These are phyloP conservation scores for Leptatherina wallacei DNA, from an alignment of 2,797 vertebrate species.

Conservation along the genomic window DNA sequence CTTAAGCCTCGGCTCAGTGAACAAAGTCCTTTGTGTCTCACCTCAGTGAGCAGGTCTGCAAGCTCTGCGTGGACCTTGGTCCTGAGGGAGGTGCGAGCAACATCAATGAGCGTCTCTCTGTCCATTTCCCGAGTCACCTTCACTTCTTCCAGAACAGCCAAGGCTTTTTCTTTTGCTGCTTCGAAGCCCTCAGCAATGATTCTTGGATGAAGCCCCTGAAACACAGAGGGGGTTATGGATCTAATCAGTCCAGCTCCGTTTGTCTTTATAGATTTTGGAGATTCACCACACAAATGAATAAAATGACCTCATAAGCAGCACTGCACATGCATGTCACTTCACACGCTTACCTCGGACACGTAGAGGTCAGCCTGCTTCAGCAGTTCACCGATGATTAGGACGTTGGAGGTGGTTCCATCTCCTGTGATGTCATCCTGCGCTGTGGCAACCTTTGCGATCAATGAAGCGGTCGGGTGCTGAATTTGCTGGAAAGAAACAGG, in stretches of 20 bases:
- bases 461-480: conserved; percentile 96
- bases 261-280: not conserved
- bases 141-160: conserved; percentile 90
- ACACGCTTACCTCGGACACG: conserved; percentile 89
- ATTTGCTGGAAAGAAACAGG: conserved; percentile 88
- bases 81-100: conserved; percentile 93
- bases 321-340: not conserved
- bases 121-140: conserved; percentile 91
- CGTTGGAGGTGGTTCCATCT: conserved; percentile 98
- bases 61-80: conserved; percentile 95
- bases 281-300: not conserved
- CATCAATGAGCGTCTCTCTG: conserved; percentile 90
- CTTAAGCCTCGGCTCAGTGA: too few relatives aligned
- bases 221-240: not conserved
- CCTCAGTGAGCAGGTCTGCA: conserved; percentile 95
- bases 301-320: not conserved
- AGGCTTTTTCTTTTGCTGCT: conserved; percentile 92
- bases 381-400: conserved; percentile 96
- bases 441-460: conserved; percentile 97
- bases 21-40: conserved; percentile 67
- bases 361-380: conserved; percentile 97
- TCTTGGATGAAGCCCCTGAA: conserved; percentile 94
- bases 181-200: conserved; percentile 97
- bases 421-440: conserved; percentile 98
- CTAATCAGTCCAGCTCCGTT: not conserved